These are phyloP conservation scores for Oligia fasciuncula DNA, from an alignment of 2,888 invertebrate genomes.

Conservation along the genomic window DNA sequence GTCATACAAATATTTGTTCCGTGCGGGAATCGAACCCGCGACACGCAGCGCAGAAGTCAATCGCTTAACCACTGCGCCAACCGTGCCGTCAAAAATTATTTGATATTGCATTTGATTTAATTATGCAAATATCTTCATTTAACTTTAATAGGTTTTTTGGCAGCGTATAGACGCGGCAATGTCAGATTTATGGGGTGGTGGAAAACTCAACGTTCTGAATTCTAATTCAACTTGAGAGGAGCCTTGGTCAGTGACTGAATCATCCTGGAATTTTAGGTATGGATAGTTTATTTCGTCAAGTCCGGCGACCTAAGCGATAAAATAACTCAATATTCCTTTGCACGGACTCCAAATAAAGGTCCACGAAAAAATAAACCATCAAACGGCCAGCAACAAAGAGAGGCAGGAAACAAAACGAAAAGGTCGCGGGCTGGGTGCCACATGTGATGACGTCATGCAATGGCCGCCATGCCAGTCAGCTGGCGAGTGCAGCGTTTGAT, in stretches of 20 bases:
- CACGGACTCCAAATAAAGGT: conserved; percentile 54
- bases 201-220: neutral
- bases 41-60: too few relatives aligned
- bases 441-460: conserved; percentile 83
- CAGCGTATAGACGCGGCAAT: neutral
- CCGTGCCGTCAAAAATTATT: too few relatives aligned
- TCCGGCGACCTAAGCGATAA: conserved; percentile 4
- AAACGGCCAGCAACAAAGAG: conserved; percentile 67
- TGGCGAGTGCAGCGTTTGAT: conserved; percentile 68
- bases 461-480: conserved; percentile 75
- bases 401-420: conserved; percentile 74
- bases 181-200: neutral
- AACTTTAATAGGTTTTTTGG: too few relatives aligned
- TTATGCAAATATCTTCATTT: too few relatives aligned
- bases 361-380: conserved; percentile 60
- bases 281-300: neutral
- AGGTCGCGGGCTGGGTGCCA: conserved; percentile 76
- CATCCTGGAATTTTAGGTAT: conserved; percentile 1
- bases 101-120: too few relatives aligned
- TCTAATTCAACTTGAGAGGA: neutral
- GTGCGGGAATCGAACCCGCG: too few relatives aligned
- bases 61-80: too few relatives aligned
- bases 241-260: neutral
- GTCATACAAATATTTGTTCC: too few relatives aligned
- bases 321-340: conserved; percentile 35